A percentile compares a stretch with the other conserved stretches of the same genome.
phyloP scores from a whole-genome alignment of 1,140 invertebrate genomes.

The Papilio dardanus region DNA sequence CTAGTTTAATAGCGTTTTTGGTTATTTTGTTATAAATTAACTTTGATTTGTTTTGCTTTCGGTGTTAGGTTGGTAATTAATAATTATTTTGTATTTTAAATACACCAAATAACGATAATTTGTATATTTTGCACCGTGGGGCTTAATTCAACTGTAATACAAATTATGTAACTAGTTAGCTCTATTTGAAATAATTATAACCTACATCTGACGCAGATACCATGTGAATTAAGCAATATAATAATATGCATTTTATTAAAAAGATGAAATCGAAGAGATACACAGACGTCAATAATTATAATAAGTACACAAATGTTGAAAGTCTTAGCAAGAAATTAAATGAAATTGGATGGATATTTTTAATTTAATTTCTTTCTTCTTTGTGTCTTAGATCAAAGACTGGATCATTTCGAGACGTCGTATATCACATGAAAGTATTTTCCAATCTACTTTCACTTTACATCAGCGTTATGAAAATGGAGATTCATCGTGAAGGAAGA shows the following conservation, averaged over 20 bases:
- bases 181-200: no score
- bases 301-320: neutral
- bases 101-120: neutral
- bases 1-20: conserved; percentile 40
- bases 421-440: conserved; percentile 6
- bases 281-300: no score
- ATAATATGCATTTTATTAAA: no score
- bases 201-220: no score
- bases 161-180: no score
- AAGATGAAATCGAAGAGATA: no score
- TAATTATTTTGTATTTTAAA: neutral
- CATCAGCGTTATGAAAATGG: conserved; percentile 26
- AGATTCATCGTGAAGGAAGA: conserved; percentile 21
- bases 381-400: neutral
- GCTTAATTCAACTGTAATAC: no score
- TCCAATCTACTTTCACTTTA: conserved; percentile 25
- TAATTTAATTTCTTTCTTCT: neutral
- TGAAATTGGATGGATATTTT: neutral
- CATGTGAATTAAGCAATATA: no score
- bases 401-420: neutral
- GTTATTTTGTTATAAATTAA: conserved; percentile 32
- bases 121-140: neutral
- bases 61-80: neutral
- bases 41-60: conserved; percentile 35
- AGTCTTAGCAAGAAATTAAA: neutral